phyloP scores from a whole-genome alignment of 2,888 invertebrate genomes.

The Nysson spinosus region DNA sequence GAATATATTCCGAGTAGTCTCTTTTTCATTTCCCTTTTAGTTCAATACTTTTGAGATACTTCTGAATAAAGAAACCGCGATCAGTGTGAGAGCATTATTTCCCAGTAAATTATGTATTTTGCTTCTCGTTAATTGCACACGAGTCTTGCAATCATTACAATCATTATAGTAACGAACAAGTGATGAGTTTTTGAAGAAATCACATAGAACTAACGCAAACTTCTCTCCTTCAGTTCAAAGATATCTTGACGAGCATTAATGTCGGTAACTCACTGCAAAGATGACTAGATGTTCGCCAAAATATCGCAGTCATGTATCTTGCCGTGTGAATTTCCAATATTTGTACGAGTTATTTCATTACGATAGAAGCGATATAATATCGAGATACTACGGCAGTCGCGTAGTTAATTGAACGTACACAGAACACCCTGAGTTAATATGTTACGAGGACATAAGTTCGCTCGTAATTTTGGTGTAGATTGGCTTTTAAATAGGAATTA shows the following conservation, averaged over 20 bases:
- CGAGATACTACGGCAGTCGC: neutral
- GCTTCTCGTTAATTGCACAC: too few relatives aligned
- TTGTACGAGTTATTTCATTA: neutral
- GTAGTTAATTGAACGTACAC: neutral
- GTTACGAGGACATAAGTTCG: neutral
- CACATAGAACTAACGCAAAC: neutral
- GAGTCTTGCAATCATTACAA: too few relatives aligned
- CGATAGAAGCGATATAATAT: neutral
- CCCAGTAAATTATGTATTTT: too few relatives aligned
- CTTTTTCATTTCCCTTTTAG: neutral
- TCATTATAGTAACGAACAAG: neutral
- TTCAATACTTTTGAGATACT: too few relatives aligned
- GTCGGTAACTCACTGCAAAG: conserved; percentile 9
- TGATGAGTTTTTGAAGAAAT: neutral
- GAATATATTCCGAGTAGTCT: neutral
- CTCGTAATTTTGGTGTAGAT: neutral
- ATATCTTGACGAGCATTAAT: neutral
- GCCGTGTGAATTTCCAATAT: neutral
- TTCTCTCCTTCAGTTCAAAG: neutral
- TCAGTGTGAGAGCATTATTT: too few relatives aligned
- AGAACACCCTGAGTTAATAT: conserved; percentile 9
- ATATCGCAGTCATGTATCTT: conserved; percentile 11
- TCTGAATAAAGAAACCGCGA: too few relatives aligned
- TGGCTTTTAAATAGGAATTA: neutral
- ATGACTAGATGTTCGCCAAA: conserved; percentile 27